Base-by-base conservation (phyloP, 2,797 vertebrate genomes). In the Sternarchorhynchus goeldii region DNA sequence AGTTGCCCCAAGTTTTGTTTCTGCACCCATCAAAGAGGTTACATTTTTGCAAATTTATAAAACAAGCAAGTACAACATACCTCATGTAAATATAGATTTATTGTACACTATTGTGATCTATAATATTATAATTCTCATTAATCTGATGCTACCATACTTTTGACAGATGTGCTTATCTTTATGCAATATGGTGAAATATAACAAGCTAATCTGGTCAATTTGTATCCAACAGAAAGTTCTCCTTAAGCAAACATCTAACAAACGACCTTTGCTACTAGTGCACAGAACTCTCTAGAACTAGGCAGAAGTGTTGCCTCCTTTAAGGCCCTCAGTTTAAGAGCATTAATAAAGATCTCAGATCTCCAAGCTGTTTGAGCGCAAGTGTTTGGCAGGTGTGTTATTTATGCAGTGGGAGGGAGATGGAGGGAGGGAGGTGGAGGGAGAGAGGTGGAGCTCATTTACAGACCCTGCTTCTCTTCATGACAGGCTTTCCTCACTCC, bases 301-400 rank as follows among this genome's bases (percentile, higher is more conserved):
- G 41, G 41, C 73, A 77, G 69, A 76, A 77, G 59, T 62, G 39
- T 55, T 64, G 45, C 73, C 68, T 55, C 20, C 65, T 41, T 2
- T 50, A 50, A 14, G 32, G 39, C 25, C 12, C 2, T 59, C 41
- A 66, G 70, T 75, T 76, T 77, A 45, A 68, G 69, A 50, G 55
- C 77, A 73, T 80, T 80, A 82, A 80, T 82, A 78, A 80, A 84
- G 80, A 69, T 45, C 63, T 82, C 57, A 31, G 68, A 45, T 73
- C 72, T 72, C 75, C 36, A 63, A 71, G 62, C 77, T 75, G 58
- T 41, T 67, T 63, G 58, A 56, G 63, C 68, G 41, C 5, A 16
- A 69, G 50, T 8, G 8, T n/a, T 50, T 81, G 75, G 76, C 78
- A 78, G 81, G 66, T 78, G 45, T 83, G 72, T 82, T 82, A 82